Evolutionary conservation across 2,113 vertebrate genomes (phyloP), one percentile per base, ranked within the genome.

Genomic region (Vimba vimba): DNA sequence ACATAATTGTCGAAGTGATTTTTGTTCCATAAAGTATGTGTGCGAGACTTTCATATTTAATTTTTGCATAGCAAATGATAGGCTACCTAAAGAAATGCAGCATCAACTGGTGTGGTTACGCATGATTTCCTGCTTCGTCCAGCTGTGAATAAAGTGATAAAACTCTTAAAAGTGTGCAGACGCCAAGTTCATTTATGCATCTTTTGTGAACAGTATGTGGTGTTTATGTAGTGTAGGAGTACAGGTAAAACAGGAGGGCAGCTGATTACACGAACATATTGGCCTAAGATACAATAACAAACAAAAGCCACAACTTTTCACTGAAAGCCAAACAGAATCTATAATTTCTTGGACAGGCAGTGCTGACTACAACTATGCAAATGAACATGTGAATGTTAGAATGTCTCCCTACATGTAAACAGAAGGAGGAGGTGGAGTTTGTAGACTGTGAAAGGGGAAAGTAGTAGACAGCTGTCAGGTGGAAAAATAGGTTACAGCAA

Each of bases 391-490:
- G 23, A 47, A 76, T 60, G 36, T 30, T 59, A 47, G 71, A 62
- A 62, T 68, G 50, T 83, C 66, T 79, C 52, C 21, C n/a, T 39
- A n/a, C 76, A 13, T 79, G 62, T 33, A 82, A 30, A 82, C 80
- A 82, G 10, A 64, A 81, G 79, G 47, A 89, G 89, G 90, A 91
- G 75, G 75, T 77, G 92, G 92, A 90, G 80, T 52, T 50, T 69
- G 62, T 47, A 33, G 43, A 33, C 47, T 52, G 39, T 30, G 39
- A 43, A 45, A 47, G 57, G 79, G 27, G 43, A 82, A 62, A 68
- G 25, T 45, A 68, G 25, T 45, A 82, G 25, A 82, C 62, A 82
- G 80, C 27, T 82, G 80, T 68, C 80, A 82, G 62, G 62, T 82
- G 80, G 45, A 52, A 69, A 82, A 33, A 23, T 82, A 69, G 62